These are phyloP conservation scores for Drosophila kurseongensis DNA, from an alignment of 1,140 invertebrate genomes.

Conservation along the genomic window DNA sequence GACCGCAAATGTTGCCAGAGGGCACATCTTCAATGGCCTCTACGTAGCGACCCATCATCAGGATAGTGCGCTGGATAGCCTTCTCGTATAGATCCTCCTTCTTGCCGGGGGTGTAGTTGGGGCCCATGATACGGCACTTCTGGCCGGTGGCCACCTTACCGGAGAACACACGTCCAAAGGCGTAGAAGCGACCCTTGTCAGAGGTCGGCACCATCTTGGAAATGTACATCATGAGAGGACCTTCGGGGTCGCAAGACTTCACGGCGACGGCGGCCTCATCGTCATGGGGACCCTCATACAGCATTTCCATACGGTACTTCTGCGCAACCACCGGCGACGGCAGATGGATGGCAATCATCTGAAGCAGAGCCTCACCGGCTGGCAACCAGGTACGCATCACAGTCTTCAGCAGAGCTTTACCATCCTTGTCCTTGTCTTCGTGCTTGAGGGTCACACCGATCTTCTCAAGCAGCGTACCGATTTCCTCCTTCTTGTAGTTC, in stretches of 20 bases:
- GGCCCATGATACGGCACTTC: conserved; percentile 99
- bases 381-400: conserved; percentile 99
- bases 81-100: conserved; percentile 99
- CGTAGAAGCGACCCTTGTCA: conserved; percentile 99
- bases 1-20: conserved; percentile 99
- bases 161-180: conserved; percentile 99
- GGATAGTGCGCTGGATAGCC: conserved; percentile 99
- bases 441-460: conserved; percentile 95
- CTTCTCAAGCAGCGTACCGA: conserved; percentile 93
- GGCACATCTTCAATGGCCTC: conserved; percentile 99
- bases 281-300: conserved; percentile 99
- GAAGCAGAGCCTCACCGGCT: conserved; percentile 99
- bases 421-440: conserved; percentile 98
- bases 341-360: conserved; percentile 99
- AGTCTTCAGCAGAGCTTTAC: conserved; percentile 95
- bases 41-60: conserved; percentile 99
- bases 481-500: conserved; percentile 99
- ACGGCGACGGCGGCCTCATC: conserved; percentile 97
- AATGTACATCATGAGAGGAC: conserved; percentile 99
- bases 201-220: conserved; percentile 99
- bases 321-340: conserved; percentile 99
- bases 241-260: conserved; percentile 97
- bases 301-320: conserved; percentile 99
- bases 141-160: conserved; percentile 96
- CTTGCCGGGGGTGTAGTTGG: conserved; percentile 98